Evolutionary conservation across 2,113 vertebrate genomes (phyloP).

Genomic region (Epinephelus lanceolatus): DNA sequence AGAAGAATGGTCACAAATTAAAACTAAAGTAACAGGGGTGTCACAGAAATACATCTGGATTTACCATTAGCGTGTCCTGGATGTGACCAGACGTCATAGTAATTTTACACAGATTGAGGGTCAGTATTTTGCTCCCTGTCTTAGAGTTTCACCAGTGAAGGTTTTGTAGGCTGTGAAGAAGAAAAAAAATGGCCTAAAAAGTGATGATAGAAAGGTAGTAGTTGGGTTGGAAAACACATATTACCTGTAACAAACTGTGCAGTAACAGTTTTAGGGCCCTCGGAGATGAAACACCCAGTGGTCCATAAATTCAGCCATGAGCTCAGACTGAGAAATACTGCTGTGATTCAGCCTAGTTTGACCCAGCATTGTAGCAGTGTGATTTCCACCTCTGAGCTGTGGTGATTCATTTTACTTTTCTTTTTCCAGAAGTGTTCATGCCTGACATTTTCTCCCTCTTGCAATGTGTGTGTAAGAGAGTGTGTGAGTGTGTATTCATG

Average conservation of each 20-base stretch:
- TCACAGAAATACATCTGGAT: not conserved
- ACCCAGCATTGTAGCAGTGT: not conserved
- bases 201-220: not conserved
- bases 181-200: not conserved
- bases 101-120: not conserved
- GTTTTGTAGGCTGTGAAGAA: not conserved
- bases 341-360: constrained; percentile 9
- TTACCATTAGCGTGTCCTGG: not conserved
- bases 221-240: not conserved
- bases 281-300: not conserved
- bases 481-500: not conserved
- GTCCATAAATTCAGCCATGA: not conserved
- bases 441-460: not conserved
- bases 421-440: not conserved
- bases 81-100: not conserved
- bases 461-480: not conserved
- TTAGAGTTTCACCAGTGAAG: not conserved
- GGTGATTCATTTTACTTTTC: not conserved
- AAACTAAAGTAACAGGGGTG: not conserved
- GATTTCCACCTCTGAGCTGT: not conserved
- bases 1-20: not conserved
- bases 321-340: not conserved
- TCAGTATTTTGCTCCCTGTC: not conserved
- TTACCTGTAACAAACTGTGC: not conserved
- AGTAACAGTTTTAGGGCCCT: not conserved